Percentiles rank a stretch among this genome's conserved stretches.
phyloP scores from a whole-genome alignment of 23 tunicate genomes.

The Phallusia fumigata region DNA sequence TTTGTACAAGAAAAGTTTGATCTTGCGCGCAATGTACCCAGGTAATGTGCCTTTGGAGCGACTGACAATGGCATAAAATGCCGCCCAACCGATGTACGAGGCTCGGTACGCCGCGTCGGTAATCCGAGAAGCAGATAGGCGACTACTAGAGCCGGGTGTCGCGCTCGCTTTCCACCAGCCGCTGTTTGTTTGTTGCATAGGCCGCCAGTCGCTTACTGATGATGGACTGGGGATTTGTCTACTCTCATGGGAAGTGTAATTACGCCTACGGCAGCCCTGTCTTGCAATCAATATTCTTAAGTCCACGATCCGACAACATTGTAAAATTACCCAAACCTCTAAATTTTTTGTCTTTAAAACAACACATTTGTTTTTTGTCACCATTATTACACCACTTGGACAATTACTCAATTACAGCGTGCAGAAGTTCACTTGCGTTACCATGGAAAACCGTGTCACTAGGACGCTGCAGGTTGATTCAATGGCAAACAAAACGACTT shows the following conservation, averaged over 20 bases:
- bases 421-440: not conserved
- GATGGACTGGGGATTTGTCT: constrained; percentile 1
- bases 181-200: too few relatives aligned
- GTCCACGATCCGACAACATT: not conserved
- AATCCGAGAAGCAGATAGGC: constrained; percentile 1
- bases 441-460: not conserved
- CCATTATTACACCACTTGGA: not conserved
- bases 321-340: not conserved
- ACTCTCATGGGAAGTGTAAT: not conserved
- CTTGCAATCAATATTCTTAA: not conserved
- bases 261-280: too few relatives aligned
- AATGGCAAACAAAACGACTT: not conserved
- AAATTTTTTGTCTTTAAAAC: not conserved
- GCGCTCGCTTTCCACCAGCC: constrained; percentile 4
- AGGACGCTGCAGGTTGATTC: not conserved
- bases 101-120: constrained; percentile 2
- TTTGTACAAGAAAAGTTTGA: constrained; percentile 59
- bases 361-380: not conserved
- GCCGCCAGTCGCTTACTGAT: constrained; percentile 5
- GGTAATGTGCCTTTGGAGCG: constrained; percentile 5
- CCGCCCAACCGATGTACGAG: not conserved
- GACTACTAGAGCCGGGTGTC: not conserved
- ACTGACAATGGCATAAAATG: not conserved
- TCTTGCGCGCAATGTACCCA: constrained; percentile 13
- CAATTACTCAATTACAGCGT: not conserved